These are phyloP conservation scores for Aldrovandia affinis DNA, from an alignment of 2,797 vertebrate genomes.

Conservation along the genomic window DNA sequence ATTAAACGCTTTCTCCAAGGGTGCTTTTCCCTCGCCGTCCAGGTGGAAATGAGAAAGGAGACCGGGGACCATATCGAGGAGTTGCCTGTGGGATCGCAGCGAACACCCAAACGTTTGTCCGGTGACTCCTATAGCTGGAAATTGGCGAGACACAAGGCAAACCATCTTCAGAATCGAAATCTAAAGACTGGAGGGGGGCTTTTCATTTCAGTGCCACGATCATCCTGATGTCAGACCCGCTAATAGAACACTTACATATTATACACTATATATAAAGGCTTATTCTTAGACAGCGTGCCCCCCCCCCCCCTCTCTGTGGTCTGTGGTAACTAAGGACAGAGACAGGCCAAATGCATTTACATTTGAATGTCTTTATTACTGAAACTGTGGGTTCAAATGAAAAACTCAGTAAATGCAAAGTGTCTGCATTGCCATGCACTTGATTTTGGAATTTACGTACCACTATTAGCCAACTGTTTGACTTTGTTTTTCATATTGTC, in stretches of 20 bases:
- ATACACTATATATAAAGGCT: background rate
- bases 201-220: background rate
- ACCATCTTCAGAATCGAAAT: slow-evolving; percentile 1
- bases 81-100: background rate
- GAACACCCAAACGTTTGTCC: background rate
- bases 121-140: background rate
- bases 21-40: slow-evolving; percentile 7
- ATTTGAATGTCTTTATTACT: background rate
- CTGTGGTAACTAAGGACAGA: no score
- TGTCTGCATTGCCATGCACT: background rate
- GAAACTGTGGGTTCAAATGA: background rate
- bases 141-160: background rate
- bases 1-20: slow-evolving; percentile 20
- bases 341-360: background rate
- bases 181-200: no score
- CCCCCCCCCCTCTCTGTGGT: no score
- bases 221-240: background rate
- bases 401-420: no score
- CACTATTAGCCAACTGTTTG: no score
- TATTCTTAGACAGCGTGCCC: background rate
- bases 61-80: background rate
- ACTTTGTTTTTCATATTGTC: no score
- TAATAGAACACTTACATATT: background rate
- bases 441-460: no score
- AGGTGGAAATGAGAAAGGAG: slow-evolving; percentile 15